These are phyloP conservation scores for Verasper variegatus DNA, from an alignment of 2,113 vertebrate species.

Conservation along the genomic window DNA sequence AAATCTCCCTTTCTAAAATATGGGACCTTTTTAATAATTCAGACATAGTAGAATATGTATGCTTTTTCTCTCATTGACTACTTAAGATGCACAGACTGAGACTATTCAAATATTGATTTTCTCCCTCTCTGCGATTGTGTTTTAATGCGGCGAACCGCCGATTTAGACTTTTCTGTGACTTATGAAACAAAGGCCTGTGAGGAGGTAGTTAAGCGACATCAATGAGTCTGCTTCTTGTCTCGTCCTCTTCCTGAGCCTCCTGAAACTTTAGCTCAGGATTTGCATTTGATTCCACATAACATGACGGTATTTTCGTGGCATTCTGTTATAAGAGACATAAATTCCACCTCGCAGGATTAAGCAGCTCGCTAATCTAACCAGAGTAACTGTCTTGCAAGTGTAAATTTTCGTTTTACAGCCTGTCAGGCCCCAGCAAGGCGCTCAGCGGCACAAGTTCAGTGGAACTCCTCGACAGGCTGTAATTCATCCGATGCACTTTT, in stretches of 20 bases:
- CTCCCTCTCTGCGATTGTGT: constrained; percentile 44
- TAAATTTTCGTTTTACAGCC: constrained; percentile 67
- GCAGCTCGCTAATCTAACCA: constrained; percentile 52
- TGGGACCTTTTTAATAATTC: constrained; percentile 70
- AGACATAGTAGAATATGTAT: constrained; percentile 70
- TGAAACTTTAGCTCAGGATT: constrained; percentile 14
- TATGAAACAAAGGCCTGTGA: constrained; percentile 74
- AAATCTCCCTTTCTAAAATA: constrained; percentile 3
- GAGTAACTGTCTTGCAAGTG: constrained; percentile 54
- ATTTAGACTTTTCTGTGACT: constrained; percentile 35
- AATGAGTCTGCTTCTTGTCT: background rate
- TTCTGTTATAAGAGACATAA: constrained; percentile 49
- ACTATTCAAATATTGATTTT: constrained; percentile 93
- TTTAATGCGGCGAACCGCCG: constrained; percentile 77
- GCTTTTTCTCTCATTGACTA: constrained; percentile 77
- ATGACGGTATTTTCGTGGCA: constrained; percentile 33
- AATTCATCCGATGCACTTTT: constrained; percentile 69
- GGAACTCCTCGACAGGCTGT: constrained; percentile 57
- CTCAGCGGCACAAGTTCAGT: constrained; percentile 66
- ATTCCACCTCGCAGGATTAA: constrained; percentile 45
- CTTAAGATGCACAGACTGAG: constrained; percentile 88
- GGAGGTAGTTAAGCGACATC: constrained; percentile 17
- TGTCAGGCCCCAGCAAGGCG: constrained; percentile 28
- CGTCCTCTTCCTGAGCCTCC: background rate
- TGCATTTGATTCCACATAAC: constrained; percentile 22